Evolutionary conservation across 1,140 invertebrate species (phyloP).

Genomic region (Micrasema minimum): DNA sequence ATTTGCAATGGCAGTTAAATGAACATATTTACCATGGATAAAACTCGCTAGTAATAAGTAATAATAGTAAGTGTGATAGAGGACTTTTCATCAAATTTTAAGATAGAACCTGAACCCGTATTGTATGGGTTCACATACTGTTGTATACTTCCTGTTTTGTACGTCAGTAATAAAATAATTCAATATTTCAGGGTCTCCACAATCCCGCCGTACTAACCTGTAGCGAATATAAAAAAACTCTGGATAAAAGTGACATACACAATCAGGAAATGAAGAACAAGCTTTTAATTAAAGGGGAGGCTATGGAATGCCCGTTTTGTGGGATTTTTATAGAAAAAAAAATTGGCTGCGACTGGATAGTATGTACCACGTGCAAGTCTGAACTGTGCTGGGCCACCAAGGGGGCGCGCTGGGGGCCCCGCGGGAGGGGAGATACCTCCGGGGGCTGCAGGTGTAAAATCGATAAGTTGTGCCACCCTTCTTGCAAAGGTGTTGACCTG

Average conservation of each 20-base stretch:
- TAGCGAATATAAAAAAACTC: not conserved
- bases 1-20: too few species aligned
- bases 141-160: too few species aligned
- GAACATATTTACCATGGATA: too few species aligned
- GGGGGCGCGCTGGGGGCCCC: constrained; percentile 11
- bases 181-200: not conserved
- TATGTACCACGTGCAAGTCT: constrained; percentile 68
- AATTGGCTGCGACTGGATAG: constrained; percentile 71
- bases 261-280: not conserved
- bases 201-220: not conserved
- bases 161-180: too few species aligned
- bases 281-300: not conserved
- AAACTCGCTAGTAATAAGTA: too few species aligned
- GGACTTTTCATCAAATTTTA: too few species aligned
- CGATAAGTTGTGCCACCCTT: too few species aligned
- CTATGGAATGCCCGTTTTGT: constrained; percentile 10
- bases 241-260: not conserved
- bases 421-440: not conserved
- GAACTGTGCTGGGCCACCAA: constrained; percentile 71
- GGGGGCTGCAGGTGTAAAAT: constrained; percentile 5
- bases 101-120: too few species aligned
- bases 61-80: too few species aligned
- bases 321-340: constrained; percentile 62
- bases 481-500: too few species aligned
- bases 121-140: too few species aligned